These are phyloP conservation scores for Serranus cabrilla DNA, from an alignment of 2,797 vertebrate species.

Conservation along the genomic window DNA sequence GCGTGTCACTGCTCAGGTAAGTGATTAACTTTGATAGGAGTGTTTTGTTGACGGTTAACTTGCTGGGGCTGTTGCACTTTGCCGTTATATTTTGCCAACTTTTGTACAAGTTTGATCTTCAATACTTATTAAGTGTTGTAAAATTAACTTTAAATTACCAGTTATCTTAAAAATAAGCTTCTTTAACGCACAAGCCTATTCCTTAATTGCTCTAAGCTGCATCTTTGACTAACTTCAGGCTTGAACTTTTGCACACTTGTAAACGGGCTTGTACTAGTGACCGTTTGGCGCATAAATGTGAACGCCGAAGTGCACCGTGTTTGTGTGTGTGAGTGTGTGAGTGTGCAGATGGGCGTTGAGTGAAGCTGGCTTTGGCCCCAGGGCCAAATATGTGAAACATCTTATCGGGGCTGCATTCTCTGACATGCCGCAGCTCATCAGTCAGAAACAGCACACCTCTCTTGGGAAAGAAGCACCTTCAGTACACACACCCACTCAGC, in stretches of 20 bases:
- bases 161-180: rapidly evolving
- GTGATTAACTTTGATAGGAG: conserved; percentile 15
- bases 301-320: background rate
- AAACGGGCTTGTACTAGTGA: background rate
- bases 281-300: background rate
- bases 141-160: background rate
- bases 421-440: conserved; percentile 73
- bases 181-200: rapidly evolving
- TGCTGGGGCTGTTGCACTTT: background rate
- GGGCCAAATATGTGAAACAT: conserved; percentile 60
- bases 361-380: conserved; percentile 14
- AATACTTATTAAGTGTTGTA: background rate
- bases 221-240: background rate
- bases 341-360: background rate
- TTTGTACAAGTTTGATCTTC: rapidly evolving
- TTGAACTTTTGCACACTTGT: background rate
- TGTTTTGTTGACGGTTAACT: conserved; percentile 14
- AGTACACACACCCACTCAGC: conserved; percentile 30
- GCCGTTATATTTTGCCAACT: background rate
- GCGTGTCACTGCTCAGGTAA: conserved; percentile 68
- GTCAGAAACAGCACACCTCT: conserved; percentile 8
- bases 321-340: background rate
- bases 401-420: conserved; percentile 66
- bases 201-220: too few relatives aligned
- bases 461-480: background rate